Evolutionary conservation across 1,140 invertebrate species (phyloP).

Genomic region (Lycorma delicatula): DNA sequence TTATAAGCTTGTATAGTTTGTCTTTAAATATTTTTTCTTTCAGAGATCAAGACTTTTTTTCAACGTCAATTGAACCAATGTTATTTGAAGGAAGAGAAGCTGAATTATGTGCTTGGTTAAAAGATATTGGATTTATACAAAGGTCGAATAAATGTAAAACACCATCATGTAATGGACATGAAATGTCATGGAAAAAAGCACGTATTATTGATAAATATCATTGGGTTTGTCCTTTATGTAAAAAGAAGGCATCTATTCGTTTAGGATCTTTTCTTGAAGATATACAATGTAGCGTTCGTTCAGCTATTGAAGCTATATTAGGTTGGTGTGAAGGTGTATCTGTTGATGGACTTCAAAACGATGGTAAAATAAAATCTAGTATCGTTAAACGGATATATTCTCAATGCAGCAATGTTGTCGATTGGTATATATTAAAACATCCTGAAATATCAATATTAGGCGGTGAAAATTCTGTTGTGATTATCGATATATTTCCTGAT

Average conservation of each 20-base stretch:
- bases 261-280: conserved; percentile 29
- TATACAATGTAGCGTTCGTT: conserved; percentile 32
- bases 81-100: conserved; percentile 30
- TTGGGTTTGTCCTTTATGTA: conserved; percentile 32
- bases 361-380: conserved; percentile 14
- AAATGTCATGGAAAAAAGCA: conserved; percentile 32
- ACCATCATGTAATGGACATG: conserved; percentile 28
- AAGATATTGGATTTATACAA: conserved; percentile 29
- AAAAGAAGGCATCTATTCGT: conserved; percentile 31
- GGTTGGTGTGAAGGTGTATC: conserved; percentile 25
- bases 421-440: conserved; percentile 31
- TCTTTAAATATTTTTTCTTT: too few relatives aligned
- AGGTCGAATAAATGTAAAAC: conserved; percentile 28
- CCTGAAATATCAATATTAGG: conserved; percentile 27
- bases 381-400: conserved; percentile 30
- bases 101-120: conserved; percentile 34
- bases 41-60: conserved; percentile 29
- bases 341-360: conserved; percentile 17
- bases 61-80: conserved; percentile 29
- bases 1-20: too few relatives aligned
- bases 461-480: conserved; percentile 29
- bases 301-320: conserved; percentile 27
- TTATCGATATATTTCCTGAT: conserved; percentile 32
- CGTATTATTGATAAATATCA: conserved; percentile 33
- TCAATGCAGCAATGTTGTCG: conserved; percentile 27